Evolutionary conservation across 2,888 invertebrate species (phyloP).

Genomic region (Archaeoteleia sp.): DNA sequence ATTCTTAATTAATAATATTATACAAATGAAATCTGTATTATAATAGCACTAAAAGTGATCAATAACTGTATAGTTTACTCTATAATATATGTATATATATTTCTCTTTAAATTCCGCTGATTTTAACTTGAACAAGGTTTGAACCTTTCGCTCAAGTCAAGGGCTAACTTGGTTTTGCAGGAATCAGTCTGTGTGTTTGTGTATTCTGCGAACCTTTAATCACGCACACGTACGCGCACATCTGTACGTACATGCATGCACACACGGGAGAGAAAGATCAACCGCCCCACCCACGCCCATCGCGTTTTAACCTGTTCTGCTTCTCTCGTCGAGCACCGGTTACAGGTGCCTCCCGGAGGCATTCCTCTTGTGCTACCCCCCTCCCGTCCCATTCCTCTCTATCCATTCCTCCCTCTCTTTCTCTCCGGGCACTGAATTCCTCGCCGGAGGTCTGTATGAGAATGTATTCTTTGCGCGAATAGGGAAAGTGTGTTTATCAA

Average conservation of each 20-base stretch:
- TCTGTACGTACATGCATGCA: constrained; percentile 10
- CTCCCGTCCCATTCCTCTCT: constrained; percentile 21
- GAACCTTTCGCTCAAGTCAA: constrained; percentile 34
- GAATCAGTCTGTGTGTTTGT: constrained; percentile 36
- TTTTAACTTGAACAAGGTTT: constrained; percentile 25
- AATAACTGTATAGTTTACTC: too few relatives aligned
- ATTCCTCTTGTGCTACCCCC: constrained; percentile 62
- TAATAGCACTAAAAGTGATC: too few relatives aligned
- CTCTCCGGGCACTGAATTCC: constrained; percentile 60
- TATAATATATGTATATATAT: too few relatives aligned
- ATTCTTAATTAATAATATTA: too few relatives aligned
- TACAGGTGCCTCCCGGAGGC: constrained; percentile 72
- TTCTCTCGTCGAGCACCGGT: constrained; percentile 66
- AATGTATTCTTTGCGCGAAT: constrained; percentile 31
- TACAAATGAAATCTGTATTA: too few relatives aligned
- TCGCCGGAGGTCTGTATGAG: constrained; percentile 62
- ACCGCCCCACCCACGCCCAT: constrained; percentile 73
- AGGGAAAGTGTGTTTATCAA: too few relatives aligned
- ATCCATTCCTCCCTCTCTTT: constrained; percentile 38
- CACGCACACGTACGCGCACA: constrained; percentile 6
- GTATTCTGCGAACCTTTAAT: constrained; percentile 30
- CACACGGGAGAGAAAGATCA: constrained; percentile 65
- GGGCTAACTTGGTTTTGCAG: constrained; percentile 33
- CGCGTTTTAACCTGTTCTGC: constrained; percentile 72
- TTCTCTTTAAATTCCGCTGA: not conserved